A percentile compares a stretch with the other conserved stretches of the same genome.
phyloP scores from a whole-genome alignment of 2,797 vertebrate genomes.

The Salarias fasciatus region DNA sequence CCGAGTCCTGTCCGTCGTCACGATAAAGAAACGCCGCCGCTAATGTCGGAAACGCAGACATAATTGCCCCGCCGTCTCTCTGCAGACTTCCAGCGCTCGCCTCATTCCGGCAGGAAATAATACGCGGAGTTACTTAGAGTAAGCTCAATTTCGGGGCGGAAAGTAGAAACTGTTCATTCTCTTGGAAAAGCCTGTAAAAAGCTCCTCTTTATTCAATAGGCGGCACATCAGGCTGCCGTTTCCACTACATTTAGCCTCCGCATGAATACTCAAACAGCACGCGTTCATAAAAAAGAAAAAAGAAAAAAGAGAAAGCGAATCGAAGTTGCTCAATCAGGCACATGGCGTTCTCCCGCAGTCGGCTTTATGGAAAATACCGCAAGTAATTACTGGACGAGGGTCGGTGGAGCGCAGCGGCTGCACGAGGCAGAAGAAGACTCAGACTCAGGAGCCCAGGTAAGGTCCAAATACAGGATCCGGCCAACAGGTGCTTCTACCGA shows the following conservation, averaged over 20 bases:
- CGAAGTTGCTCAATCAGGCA: conserved; percentile 7
- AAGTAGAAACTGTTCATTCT: no score
- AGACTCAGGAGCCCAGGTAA: no score
- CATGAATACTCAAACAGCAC: conserved; percentile 17
- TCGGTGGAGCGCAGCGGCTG: neutral
- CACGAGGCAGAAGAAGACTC: neutral
- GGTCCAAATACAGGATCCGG: no score
- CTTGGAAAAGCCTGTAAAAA: no score
- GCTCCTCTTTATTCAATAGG: no score
- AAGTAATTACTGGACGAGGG: neutral
- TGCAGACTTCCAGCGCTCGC: conserved; percentile 15
- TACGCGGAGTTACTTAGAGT: conserved; percentile 19
- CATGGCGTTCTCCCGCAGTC: neutral
- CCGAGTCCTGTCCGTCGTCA: conserved; percentile 53
- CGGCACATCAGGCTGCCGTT: neutral
- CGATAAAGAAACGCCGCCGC: conserved; percentile 51
- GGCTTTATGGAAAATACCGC: neutral
- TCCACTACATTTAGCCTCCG: conserved; percentile 7
- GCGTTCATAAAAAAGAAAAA: conserved; percentile 7
- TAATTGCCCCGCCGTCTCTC: conserved; percentile 43
- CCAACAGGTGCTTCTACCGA: no score
- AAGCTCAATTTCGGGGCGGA: neutral
- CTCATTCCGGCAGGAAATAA: conserved; percentile 37
- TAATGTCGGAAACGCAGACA: conserved; percentile 37
- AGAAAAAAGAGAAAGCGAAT: conserved; percentile 2